Evolutionary conservation across 2,797 vertebrate species (phyloP).

Genomic region (Apogon talboti): DNA sequence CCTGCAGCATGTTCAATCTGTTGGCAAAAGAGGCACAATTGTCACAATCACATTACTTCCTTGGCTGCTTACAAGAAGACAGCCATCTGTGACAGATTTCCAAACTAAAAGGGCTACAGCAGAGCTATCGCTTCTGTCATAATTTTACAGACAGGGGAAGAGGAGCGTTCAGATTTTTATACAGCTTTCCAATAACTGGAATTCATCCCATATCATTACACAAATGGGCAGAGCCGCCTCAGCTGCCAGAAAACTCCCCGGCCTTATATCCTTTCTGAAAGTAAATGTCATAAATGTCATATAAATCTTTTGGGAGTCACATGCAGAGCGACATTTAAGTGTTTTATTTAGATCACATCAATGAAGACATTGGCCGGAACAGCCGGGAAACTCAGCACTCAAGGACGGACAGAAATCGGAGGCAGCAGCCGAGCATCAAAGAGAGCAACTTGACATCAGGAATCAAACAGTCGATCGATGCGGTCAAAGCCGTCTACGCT

Average conservation of each 20-base stretch:
- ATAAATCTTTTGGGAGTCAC: constrained; percentile 72
- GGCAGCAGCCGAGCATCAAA: no score
- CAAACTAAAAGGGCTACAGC: constrained; percentile 59
- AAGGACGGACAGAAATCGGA: constrained; percentile 48
- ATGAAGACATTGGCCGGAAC: constrained; percentile 55
- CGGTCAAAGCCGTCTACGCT: constrained; percentile 14
- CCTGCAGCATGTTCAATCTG: constrained; percentile 78
- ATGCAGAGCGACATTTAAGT: constrained; percentile 66
- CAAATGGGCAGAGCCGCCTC: constrained; percentile 67
- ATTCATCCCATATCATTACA: constrained; percentile 80
- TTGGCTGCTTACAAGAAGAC: constrained; percentile 52
- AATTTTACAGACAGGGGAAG: constrained; percentile 54
- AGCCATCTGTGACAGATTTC: constrained; percentile 73
- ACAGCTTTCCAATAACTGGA: constrained; percentile 78
- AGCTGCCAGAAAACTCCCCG: constrained; percentile 64
- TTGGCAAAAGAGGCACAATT: constrained; percentile 70
- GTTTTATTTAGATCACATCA: constrained; percentile 76
- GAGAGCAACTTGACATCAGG: constrained; percentile 34
- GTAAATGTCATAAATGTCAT: constrained; percentile 76
- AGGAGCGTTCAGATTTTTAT: constrained; percentile 57
- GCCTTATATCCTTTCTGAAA: constrained; percentile 63
- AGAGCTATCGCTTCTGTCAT: constrained; percentile 67
- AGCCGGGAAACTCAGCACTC: constrained; percentile 54
- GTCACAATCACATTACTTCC: constrained; percentile 70
- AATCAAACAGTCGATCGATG: background rate